Percentiles rank a stretch among this genome's conserved stretches.
These are phyloP conservation scores for Decapterus maruadsi DNA, from an alignment of 2,797 vertebrate species.

Conservation along the genomic window DNA sequence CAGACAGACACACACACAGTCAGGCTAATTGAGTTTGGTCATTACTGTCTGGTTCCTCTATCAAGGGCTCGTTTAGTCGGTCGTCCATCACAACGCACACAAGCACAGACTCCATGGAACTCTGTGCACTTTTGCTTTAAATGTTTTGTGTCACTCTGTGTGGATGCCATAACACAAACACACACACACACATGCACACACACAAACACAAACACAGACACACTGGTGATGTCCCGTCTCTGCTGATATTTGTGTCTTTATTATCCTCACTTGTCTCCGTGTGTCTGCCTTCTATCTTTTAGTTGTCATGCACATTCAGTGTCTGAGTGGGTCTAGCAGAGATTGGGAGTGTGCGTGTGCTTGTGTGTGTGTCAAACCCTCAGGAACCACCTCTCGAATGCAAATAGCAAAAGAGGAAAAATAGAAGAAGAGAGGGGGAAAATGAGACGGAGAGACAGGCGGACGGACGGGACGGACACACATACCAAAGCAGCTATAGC, in stretches of 20 bases:
- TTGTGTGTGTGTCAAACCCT: conserved; percentile 1
- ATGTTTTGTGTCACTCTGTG: not conserved
- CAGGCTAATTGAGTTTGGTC: conserved; percentile 77
- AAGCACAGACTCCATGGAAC: conserved; percentile 26
- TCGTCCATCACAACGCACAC: conserved; percentile 61
- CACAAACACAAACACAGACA: not conserved
- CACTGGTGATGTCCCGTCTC: conserved; percentile 13
- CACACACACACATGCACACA: not conserved
- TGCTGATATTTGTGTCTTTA: conserved; percentile 25
- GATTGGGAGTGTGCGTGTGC: not conserved
- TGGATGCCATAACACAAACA: not conserved
- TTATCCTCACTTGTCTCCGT: not conserved
- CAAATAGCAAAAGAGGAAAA: conserved; percentile 28
- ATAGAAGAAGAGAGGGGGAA: conserved; percentile 14
- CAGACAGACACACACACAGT: conserved; percentile 29
- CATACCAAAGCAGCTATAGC: conserved; percentile 31
- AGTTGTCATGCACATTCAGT: conserved; percentile 22
- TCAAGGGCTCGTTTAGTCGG: conserved; percentile 61
- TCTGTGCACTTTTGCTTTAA: conserved; percentile 17
- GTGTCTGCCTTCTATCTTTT: conserved; percentile 34
- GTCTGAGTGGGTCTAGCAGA: conserved; percentile 26
- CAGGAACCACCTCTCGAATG: conserved; percentile 30
- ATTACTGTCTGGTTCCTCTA: conserved; percentile 73
- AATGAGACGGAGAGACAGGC: conserved; percentile 50
- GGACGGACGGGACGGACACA: conserved; percentile 28